phyloP scores from a whole-genome alignment of 2,888 invertebrate genomes.

The Taenaris catops region DNA sequence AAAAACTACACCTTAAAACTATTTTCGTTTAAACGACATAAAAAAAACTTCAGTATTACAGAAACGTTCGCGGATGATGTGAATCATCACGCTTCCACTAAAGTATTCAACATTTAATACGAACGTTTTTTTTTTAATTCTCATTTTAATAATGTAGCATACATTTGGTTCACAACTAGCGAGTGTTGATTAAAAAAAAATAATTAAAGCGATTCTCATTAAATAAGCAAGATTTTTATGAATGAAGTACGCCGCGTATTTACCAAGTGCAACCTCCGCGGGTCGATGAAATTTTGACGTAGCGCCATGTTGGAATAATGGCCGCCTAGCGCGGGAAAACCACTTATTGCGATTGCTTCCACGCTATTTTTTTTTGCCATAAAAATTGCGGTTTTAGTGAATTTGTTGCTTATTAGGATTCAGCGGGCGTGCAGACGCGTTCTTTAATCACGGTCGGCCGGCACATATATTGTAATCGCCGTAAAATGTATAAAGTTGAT shows the following conservation, averaged over 20 bases:
- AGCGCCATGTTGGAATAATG: slow-evolving; percentile 37
- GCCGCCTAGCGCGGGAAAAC: slow-evolving; percentile 49
- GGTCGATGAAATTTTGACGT: slow-evolving; percentile 31
- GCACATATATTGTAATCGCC: slow-evolving; percentile 17
- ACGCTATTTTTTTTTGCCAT: slow-evolving; percentile 42
- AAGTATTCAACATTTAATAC: slow-evolving; percentile 9
- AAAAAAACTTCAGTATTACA: background rate
- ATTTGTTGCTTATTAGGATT: slow-evolving; percentile 31
- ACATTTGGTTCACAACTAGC: slow-evolving; percentile 9
- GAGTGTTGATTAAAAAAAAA: slow-evolving; percentile 16
- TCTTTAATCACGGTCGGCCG: slow-evolving; percentile 11
- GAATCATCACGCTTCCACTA: slow-evolving; percentile 2
- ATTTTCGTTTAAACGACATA: no score
- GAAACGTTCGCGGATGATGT: slow-evolving; percentile 1
- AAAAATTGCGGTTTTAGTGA: slow-evolving; percentile 32
- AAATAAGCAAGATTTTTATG: slow-evolving; percentile 27
- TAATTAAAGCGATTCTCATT: slow-evolving; percentile 16
- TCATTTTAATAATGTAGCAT: slow-evolving; percentile 9
- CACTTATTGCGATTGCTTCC: slow-evolving; percentile 58
- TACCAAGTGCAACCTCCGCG: slow-evolving; percentile 26
- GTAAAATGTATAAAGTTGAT: slow-evolving; percentile 14
- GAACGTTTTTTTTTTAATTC: slow-evolving; percentile 4
- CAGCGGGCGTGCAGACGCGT: slow-evolving; percentile 21
- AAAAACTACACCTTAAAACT: no score
- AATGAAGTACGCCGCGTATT: slow-evolving; percentile 29